Base-by-base conservation (phyloP, 2,888 invertebrate genomes). In the Celastrina argiolus region DNA sequence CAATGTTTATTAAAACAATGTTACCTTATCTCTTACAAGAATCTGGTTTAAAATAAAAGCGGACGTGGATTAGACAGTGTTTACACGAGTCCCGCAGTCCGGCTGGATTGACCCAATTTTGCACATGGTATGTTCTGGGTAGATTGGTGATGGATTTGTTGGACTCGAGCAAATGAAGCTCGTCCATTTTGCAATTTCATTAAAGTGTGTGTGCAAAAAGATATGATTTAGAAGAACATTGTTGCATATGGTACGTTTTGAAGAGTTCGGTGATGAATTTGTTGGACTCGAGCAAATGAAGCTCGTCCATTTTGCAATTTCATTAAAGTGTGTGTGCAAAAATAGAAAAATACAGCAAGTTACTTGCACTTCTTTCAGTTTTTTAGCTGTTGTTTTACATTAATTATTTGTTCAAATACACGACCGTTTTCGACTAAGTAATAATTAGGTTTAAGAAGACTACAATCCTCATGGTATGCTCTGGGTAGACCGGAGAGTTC, bases 231-330 rank as follows among this genome's bases (percentile, higher is more conserved):
- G n/a, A n/a, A n/a, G n/a, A n/a, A n/a, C n/a, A n/a, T n/a, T n/a
- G n/a, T 73, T 69, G 73, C 69, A 72, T 71, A 69, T 73, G 74
- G 74, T 79, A 81, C 79, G 80, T 79, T 80, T 69, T 68, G 66
- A 66, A 66, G 67, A 64, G 36, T 26, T 41, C 16, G 56, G 56
- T 56, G 34, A 64, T 64, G 42, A 22, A 34, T 56, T 31, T 34
- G 56, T 34, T 56, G 64, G 51, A 51, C 14, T 51, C 51, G 22
- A 51, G 5, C 12, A 51, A 26, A 51, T 51, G 26, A 5, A 51
- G 51, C 51, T 51, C 26, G 3, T 51, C 22, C 6, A 51, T 26
- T 6, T 16, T 12, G 36, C 7, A 12, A 26, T 51, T 51, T 26
- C 26, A 51, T 14, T 51, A 51, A 51, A 5, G 14, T 51, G 10